A percentile compares a stretch with the other conserved stretches of the same genome.
Conservation (phyloP, 1,140 invertebrate species). For the Achroia grisella region DNA sequence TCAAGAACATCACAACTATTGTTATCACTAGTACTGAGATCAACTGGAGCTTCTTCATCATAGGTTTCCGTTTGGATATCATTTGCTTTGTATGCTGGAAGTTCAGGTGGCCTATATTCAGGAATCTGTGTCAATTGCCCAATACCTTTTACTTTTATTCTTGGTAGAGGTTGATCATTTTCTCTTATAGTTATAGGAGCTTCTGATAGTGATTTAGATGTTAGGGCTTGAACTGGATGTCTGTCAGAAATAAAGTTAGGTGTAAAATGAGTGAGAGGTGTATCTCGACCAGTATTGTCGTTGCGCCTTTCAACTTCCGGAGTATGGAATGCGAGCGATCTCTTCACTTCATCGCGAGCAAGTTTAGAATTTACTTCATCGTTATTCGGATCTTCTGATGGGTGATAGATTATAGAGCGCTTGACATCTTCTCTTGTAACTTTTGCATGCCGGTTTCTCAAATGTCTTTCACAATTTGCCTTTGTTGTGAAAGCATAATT, state of each 20-base stretch:
- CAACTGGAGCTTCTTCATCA: constrained; percentile 79
- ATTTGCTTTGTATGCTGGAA: constrained; percentile 42
- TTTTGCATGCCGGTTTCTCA: constrained; percentile 92
- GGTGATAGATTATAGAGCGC: constrained; percentile 88
- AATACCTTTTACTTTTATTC: constrained; percentile 78
- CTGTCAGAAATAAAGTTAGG: constrained; percentile 53
- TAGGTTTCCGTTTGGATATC: constrained; percentile 48
- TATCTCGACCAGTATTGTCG: constrained; percentile 50
- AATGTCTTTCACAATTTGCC: constrained; percentile 91
- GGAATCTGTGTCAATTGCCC: constrained; percentile 75
- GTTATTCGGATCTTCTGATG: constrained; percentile 86
- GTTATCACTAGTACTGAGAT: constrained; percentile 79
- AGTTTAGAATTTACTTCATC: constrained; percentile 77
- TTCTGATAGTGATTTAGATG: constrained; percentile 36
- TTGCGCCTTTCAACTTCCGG: constrained; percentile 56
- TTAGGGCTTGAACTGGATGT: constrained; percentile 47
- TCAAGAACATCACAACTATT: constrained; percentile 84
- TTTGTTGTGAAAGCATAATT: constrained; percentile 98
- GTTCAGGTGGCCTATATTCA: constrained; percentile 57
- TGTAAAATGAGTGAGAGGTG: constrained; percentile 69
- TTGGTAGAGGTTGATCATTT: constrained; percentile 47
- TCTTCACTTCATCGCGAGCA: constrained; percentile 70
- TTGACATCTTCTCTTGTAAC: constrained; percentile 88
- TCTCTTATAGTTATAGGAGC: constrained; percentile 39
- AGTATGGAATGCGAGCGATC: constrained; percentile 58